These are phyloP conservation scores for Scomber scombrus DNA, from an alignment of 2,113 vertebrate genomes.

Conservation along the genomic window DNA sequence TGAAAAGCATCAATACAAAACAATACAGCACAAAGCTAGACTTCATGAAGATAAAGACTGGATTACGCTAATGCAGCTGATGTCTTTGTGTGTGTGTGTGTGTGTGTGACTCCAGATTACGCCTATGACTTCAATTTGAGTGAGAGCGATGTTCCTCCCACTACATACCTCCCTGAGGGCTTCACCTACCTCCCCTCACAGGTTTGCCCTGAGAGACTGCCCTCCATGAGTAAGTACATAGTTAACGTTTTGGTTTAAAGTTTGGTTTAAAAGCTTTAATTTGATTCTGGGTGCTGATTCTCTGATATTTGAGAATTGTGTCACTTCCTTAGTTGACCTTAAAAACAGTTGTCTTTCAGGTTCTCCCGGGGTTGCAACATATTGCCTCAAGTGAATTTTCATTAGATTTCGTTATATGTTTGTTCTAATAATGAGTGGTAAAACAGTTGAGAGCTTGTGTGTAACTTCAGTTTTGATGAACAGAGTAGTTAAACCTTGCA, in stretches of 20 bases:
- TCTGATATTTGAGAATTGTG: background rate
- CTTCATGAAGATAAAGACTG: background rate
- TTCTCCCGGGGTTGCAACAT: background rate
- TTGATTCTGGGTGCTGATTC: background rate
- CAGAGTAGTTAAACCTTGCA: background rate
- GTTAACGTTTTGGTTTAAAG: background rate
- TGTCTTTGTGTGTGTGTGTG: constrained; percentile 18
- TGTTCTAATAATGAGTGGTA: constrained; percentile 13
- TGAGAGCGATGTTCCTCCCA: constrained; percentile 89
- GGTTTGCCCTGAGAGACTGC: constrained; percentile 92
- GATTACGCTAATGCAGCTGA: background rate
- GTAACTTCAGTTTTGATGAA: constrained; percentile 19
- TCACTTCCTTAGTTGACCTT: background rate
- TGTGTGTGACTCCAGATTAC: constrained; percentile 87
- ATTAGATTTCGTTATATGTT: constrained; percentile 11
- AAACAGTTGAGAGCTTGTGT: constrained; percentile 2
- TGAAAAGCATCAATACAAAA: background rate
- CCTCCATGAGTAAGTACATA: constrained; percentile 94
- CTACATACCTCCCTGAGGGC: constrained; percentile 93
- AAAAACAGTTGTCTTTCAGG: background rate
- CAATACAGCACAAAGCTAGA: background rate
- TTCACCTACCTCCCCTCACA: constrained; percentile 94
- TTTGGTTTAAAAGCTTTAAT: background rate
- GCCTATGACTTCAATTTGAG: constrained; percentile 93
- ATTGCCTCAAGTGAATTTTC: background rate